Evolutionary conservation across 2,113 vertebrate species (phyloP).

Genomic region (Odocoileus virginianus): DNA sequence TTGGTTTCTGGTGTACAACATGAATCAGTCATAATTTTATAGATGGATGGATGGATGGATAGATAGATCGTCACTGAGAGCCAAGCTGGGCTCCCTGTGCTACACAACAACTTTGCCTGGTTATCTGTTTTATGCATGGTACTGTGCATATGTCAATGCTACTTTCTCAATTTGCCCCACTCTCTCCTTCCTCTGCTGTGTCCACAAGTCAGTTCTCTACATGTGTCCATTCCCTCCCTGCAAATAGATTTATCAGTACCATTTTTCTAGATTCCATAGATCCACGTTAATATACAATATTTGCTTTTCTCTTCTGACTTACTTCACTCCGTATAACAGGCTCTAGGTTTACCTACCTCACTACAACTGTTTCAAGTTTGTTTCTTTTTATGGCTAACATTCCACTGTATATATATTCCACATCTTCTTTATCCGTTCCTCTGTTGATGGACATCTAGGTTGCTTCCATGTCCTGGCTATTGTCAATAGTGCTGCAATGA

Average conservation of each 20-base stretch:
- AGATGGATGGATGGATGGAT: too few relatives aligned
- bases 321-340: neutral
- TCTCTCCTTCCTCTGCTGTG: neutral
- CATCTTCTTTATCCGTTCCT: neutral
- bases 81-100: neutral
- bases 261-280: neutral
- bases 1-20: neutral
- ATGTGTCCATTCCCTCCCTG: neutral
- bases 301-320: neutral
- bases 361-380: neutral
- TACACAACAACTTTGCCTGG: neutral
- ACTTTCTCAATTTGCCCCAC: neutral
- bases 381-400: neutral
- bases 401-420: neutral
- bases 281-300: neutral
- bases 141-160: neutral
- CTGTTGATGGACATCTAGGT: neutral
- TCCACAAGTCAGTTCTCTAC: neutral
- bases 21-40: neutral
- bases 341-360: neutral
- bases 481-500: neutral
- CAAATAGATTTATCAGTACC: neutral
- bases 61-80: neutral
- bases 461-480: neutral
- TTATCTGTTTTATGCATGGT: neutral